These are phyloP conservation scores for Orthosia cruda DNA, from an alignment of 2,888 invertebrate genomes.

Conservation along the genomic window DNA sequence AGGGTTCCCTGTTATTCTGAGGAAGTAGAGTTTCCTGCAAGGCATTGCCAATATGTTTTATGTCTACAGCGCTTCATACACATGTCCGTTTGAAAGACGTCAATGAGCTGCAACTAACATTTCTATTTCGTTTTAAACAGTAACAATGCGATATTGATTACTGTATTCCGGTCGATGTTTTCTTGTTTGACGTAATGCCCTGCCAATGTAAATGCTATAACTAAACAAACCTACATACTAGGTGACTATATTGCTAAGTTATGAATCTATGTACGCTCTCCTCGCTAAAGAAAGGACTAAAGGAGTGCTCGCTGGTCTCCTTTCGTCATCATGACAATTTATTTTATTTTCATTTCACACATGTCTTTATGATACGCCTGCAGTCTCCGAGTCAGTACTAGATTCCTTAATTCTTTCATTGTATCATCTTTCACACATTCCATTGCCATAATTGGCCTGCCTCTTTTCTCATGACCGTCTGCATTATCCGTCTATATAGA, in stretches of 20 bases:
- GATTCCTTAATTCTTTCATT: too few species aligned
- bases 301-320: too few species aligned
- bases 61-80: constrained; percentile 15
- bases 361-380: too few species aligned
- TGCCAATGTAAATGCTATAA: neutral
- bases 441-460: too few species aligned
- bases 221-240: neutral
- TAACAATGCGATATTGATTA: constrained; percentile 41
- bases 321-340: too few species aligned
- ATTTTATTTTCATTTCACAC: too few species aligned
- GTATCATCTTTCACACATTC: too few species aligned
- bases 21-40: constrained; percentile 11
- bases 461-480: too few species aligned
- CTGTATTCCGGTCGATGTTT: constrained; percentile 44
- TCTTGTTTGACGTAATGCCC: constrained; percentile 12
- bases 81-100: constrained; percentile 33
- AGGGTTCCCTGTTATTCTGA: neutral
- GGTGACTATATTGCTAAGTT: neutral
- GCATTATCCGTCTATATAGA: too few species aligned
- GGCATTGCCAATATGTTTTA: constrained; percentile 1
- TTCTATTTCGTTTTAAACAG: constrained; percentile 20
- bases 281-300: too few species aligned
- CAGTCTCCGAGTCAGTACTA: too few species aligned
- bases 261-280: too few species aligned
- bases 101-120: constrained; percentile 23